Evolutionary conservation across 2,888 invertebrate species (phyloP), one percentile per base, ranked within the genome.

Genomic region (Exephanes ischioxanthus): DNA sequence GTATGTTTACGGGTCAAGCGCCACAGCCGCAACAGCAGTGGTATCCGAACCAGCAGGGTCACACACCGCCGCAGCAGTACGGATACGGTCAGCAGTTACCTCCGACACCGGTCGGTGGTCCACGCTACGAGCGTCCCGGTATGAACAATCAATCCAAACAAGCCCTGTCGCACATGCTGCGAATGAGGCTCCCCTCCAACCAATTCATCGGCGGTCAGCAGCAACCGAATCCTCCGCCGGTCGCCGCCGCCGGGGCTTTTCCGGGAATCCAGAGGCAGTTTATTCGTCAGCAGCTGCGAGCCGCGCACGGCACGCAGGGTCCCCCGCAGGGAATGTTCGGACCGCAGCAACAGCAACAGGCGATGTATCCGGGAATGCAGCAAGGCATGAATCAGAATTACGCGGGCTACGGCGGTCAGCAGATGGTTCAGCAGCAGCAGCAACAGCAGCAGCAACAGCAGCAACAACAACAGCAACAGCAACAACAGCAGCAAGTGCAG

Each of bases 141-240:
- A 95, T 97, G 89, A 97, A 94, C 80, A 93, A 97, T 92, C 97
- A 97, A 89, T 97, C 97, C 5, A 98, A 98, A 91, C 97, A 97
- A 92, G 98, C 98, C 0, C 94, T 98, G 55, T 97, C 97, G 73
- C 97, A 97, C 91, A 97, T 98, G 97, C 94, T 98, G 77, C 95
- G 97, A 0, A 96, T 97, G 90, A 95, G 98, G 5, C 95, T 97
- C 87, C 97, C 97, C 0, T 94, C 95, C 1, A 95, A 94, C 87
- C 95, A 94, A 86, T 94, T 94, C 75, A 94, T 94, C 90, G 93
- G 93, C 0, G 90, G 91, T 5, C 94, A 93, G 55, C 94, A 94
- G 83, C 94, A 93, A 77, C 90, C 88, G n/a, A 87, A 82, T 55
- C 81, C 82, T 48, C 89, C 92, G 0, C 92, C 92, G 2, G 94